Evolutionary conservation across 2,888 invertebrate species (phyloP).

Genomic region (Hyalella azteca): DNA sequence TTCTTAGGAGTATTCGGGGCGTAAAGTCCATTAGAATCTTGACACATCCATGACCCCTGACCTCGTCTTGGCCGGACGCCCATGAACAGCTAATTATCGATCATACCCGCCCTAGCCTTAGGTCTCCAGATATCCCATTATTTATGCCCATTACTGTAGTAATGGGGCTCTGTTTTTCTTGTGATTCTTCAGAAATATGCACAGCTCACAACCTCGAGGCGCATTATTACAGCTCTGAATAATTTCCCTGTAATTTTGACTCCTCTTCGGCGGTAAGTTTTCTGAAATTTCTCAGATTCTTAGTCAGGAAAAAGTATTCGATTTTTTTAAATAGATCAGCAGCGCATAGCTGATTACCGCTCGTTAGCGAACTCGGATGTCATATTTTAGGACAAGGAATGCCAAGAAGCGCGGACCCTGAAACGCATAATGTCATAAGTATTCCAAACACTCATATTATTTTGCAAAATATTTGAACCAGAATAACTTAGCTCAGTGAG

Average conservation of each 20-base stretch:
- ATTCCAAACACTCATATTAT: neutral
- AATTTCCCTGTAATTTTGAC: neutral
- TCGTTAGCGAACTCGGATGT: slow-evolving; percentile 6
- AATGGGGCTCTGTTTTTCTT: slow-evolving; percentile 1
- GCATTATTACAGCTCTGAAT: neutral
- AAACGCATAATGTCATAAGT: neutral
- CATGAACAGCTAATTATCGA: slow-evolving; percentile 1
- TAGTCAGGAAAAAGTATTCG: neutral
- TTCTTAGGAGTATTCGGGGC: too few species aligned
- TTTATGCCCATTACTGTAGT: neutral
- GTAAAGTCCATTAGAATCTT: slow-evolving; percentile 6
- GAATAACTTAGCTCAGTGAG: too few species aligned
- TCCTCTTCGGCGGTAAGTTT: neutral
- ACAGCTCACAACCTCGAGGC: neutral
- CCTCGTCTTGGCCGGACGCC: neutral
- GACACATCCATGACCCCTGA: slow-evolving; percentile 12
- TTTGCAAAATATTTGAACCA: too few species aligned
- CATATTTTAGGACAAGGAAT: neutral
- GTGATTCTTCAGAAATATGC: neutral
- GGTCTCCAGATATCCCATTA: neutral
- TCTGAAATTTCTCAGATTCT: neutral
- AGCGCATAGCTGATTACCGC: neutral
- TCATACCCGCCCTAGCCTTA: slow-evolving; percentile 26
- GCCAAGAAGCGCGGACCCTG: neutral
- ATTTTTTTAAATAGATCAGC: neutral